Base-by-base conservation (phyloP, 2,113 vertebrate species). In the Camelus dromedarius region DNA sequence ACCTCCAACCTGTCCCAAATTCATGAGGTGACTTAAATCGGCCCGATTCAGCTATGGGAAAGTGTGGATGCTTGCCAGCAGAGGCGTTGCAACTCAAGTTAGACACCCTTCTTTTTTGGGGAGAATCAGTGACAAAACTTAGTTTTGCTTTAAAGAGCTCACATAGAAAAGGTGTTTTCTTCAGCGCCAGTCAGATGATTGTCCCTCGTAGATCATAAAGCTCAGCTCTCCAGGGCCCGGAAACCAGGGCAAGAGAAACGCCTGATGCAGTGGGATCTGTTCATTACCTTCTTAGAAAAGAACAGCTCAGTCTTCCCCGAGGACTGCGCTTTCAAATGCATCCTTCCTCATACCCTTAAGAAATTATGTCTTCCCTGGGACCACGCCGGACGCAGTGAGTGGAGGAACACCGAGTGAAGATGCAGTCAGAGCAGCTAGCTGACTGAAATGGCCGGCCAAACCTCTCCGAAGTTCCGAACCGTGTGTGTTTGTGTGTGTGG, bases 161-260 rank as follows among this genome's bases (percentile, higher is more conserved):
- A 75, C 24, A 67, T 24, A 93, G 75, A 93, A 90, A 95, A 91
- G 38, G 48, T 95, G 73, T 96, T 93, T 82, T 88, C 52, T 82
- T 97, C 28, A 91, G 32, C 82, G 52, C 30, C 90, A 62, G 91
- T 60, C 48, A 84, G 46, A 30, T 96, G 92, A 66, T 90, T 97
- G 26, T 16, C 83, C 77, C 93, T 94, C 46, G 46, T 52, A 96
- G 77, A 93, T 94, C 95, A 96, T 72, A 95, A 80, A 96, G 75
- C 91, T 62, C 67, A 89, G 75, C 6, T 93, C 97, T 91, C 96
- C 15, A 89, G 96, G 90, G 94, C 82, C 82, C 69, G 56, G 95
- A 98, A 98, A 96, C 91, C 97, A 97, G 98, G 97, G 60, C 97
- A 96, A 20, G 70, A 97, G 94, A 91, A 79, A 91, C 91, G 94